Conservation (phyloP, 2,113 vertebrate genomes). For the Ascaphus truei region DNA sequence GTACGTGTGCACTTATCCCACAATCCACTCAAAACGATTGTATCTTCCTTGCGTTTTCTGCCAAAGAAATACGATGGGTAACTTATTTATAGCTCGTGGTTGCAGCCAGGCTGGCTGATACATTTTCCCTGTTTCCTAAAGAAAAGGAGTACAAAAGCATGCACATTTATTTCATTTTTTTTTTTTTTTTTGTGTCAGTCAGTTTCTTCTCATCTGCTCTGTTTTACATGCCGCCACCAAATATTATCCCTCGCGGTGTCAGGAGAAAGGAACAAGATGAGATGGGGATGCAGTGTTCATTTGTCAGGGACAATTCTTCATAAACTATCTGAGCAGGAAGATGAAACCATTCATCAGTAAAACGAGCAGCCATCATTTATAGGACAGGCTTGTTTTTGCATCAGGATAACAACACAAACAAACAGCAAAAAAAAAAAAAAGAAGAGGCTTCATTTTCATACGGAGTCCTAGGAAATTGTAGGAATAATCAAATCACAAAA, state of each 20-base stretch:
- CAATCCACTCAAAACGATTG: background rate
- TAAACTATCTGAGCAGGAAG: constrained; percentile 61
- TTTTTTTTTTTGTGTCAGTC: constrained; percentile 47
- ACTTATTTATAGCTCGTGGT: constrained; percentile 39
- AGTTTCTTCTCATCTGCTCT: constrained; percentile 62
- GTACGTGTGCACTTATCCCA: background rate
- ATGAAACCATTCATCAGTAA: constrained; percentile 69
- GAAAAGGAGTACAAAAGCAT: constrained; percentile 47
- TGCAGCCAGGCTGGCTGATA: constrained; percentile 29
- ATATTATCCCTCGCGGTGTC: constrained; percentile 71
- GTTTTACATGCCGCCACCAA: constrained; percentile 66
- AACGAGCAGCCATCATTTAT: constrained; percentile 58
- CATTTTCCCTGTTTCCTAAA: constrained; percentile 42
- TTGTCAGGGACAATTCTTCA: constrained; percentile 66
- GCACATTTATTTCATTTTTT: constrained; percentile 41
- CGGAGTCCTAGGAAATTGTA: constrained; percentile 7
- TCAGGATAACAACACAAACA: background rate
- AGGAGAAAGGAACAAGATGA: constrained; percentile 65
- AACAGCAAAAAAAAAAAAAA: too few relatives aligned
- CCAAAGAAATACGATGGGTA: constrained; percentile 34
- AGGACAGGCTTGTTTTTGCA: constrained; percentile 63
- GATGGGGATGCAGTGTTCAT: constrained; percentile 63
- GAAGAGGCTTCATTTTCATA: constrained; percentile 50
- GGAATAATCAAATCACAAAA: constrained; percentile 44
- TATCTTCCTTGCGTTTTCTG: too few relatives aligned